phyloP scores from a whole-genome alignment of 2,113 vertebrate genomes.

The Physeter macrocephalus region DNA sequence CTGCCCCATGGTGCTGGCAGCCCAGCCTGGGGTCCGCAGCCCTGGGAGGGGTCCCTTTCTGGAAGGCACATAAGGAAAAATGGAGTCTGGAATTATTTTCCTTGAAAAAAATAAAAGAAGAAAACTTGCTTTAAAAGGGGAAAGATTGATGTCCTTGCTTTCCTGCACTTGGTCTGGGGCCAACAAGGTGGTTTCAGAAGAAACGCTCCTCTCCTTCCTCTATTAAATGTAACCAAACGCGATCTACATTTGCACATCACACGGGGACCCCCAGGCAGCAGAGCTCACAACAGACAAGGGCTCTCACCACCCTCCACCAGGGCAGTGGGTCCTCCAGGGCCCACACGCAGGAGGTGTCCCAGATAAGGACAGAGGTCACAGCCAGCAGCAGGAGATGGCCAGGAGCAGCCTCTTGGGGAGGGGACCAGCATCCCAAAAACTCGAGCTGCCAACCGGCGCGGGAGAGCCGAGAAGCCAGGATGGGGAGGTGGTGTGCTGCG shows the following conservation, averaged over 20 bases:
- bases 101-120: not conserved
- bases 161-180: slow-evolving; percentile 32
- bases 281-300: not conserved
- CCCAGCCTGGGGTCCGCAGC: not conserved
- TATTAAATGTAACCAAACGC: not conserved
- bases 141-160: not conserved
- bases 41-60: not conserved
- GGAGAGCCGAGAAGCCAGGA: not conserved
- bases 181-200: slow-evolving; percentile 30
- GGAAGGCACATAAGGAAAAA: not conserved
- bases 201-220: slow-evolving; percentile 1
- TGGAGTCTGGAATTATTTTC: slow-evolving; percentile 31
- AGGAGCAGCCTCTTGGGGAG: not conserved
- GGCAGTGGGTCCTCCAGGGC: not conserved
- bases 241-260: not conserved
- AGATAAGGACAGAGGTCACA: not conserved
- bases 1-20: not conserved
- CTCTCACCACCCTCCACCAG: not conserved
- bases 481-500: rapidly evolving
- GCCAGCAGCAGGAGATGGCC: not conserved
- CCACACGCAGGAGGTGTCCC: not conserved
- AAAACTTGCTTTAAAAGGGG: slow-evolving; percentile 29
- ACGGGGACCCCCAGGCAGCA: not conserved
- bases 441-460: not conserved
- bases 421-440: rapidly evolving